phyloP scores from a whole-genome alignment of 1,140 invertebrate species.

The Asobara japonica region DNA sequence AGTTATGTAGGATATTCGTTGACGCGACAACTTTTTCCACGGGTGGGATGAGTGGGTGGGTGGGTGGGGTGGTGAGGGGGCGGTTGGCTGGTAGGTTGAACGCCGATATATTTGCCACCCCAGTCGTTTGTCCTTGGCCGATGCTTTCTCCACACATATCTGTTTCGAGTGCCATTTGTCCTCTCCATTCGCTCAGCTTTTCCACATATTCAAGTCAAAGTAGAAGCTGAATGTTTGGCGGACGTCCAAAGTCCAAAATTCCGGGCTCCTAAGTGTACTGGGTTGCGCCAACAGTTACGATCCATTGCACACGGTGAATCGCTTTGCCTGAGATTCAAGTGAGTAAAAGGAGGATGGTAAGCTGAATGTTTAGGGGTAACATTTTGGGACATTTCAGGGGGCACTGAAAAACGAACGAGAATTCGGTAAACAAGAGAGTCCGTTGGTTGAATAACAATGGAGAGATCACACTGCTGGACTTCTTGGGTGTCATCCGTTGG shows the following conservation, averaged over 20 bases:
- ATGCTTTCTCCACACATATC: constrained; percentile 11
- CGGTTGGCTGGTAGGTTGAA: constrained; percentile 38
- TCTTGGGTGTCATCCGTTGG: no score
- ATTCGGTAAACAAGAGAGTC: background rate
- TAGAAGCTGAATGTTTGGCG: constrained; percentile 56
- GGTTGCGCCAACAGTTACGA: constrained; percentile 55
- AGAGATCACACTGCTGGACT: no score
- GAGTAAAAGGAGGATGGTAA: background rate
- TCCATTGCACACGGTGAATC: constrained; percentile 63
- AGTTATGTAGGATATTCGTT: constrained; percentile 55
- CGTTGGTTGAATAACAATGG: background rate
- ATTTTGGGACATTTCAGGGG: background rate
- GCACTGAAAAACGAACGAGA: constrained; percentile 10
- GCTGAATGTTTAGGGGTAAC: constrained; percentile 7
- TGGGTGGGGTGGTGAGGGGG: constrained; percentile 47
- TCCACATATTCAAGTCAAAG: constrained; percentile 49
- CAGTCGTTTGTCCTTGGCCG: background rate
- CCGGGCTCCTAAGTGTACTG: constrained; percentile 41
- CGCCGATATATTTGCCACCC: constrained; percentile 53
- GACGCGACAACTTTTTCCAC: constrained; percentile 60
- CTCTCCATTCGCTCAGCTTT: constrained; percentile 26
- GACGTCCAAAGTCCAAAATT: constrained; percentile 55
- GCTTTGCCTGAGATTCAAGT: constrained; percentile 44
- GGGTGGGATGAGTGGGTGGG: no score
- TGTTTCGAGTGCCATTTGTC: constrained; percentile 7